These are phyloP conservation scores for Spea bombifrons DNA, from an alignment of 2,113 vertebrate species.

Conservation along the genomic window DNA sequence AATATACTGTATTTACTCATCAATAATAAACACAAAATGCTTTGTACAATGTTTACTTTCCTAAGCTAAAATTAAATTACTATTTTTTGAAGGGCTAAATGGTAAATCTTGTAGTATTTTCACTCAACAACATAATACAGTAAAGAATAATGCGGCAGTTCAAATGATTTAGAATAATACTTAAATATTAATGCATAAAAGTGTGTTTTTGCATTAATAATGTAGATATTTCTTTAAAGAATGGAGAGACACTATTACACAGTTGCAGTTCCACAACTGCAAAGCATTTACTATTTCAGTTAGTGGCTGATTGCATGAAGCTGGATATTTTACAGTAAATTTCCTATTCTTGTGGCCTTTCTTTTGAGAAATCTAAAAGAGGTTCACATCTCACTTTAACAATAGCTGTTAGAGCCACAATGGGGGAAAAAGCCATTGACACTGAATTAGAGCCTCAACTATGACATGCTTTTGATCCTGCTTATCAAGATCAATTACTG, in stretches of 20 bases:
- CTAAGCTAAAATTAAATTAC: constrained; percentile 40
- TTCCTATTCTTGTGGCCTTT: constrained; percentile 11
- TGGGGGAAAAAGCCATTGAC: no score
- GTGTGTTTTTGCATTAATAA: constrained; percentile 40
- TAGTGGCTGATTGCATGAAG: constrained; percentile 13
- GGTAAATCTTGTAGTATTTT: constrained; percentile 41
- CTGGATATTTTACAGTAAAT: constrained; percentile 11
- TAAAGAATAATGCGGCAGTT: constrained; percentile 41
- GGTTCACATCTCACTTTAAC: constrained; percentile 15
- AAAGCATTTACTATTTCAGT: constrained; percentile 12
- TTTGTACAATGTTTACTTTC: constrained; percentile 34
- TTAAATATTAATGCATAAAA: constrained; percentile 44
- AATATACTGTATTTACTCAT: not conserved
- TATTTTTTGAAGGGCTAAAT: not conserved
- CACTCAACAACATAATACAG: constrained; percentile 28
- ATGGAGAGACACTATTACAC: constrained; percentile 24
- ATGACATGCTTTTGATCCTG: not conserved
- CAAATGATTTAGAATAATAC: constrained; percentile 37
- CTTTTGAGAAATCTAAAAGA: constrained; percentile 22
- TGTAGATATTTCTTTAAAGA: constrained; percentile 37
- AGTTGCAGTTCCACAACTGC: not conserved
- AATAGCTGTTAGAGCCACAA: not conserved
- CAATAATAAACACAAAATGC: constrained; percentile 16
- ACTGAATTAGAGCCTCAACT: not conserved
- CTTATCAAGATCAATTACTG: not conserved